Conservation (phyloP, 2,113 vertebrate species). For the Psephotus haematonotus region DNA sequence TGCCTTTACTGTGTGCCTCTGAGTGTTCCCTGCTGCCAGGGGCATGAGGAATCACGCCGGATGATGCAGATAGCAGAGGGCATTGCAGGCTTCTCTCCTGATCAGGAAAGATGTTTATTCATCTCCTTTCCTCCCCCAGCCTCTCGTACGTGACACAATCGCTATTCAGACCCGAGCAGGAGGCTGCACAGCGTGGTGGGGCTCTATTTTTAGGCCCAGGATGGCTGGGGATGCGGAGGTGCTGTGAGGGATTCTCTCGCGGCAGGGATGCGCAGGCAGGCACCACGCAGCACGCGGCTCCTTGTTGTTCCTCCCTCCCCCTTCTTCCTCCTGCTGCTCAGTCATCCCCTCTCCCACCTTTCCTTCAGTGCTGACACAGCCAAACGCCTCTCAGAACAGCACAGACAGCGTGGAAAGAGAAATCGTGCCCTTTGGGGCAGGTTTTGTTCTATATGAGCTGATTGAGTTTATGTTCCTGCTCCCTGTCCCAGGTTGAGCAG, state of each 20-base stretch:
- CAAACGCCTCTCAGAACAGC: background rate
- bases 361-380: background rate
- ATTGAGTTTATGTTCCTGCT: background rate
- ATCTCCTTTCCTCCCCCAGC: background rate
- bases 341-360: background rate
- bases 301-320: background rate
- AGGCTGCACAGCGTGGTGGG: background rate
- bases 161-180: background rate
- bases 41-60: background rate
- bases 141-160: background rate
- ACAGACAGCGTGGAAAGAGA: background rate
- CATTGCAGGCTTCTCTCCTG: background rate
- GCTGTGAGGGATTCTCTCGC: conserved; percentile 23
- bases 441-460: rapidly evolving
- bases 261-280: conserved; percentile 3
- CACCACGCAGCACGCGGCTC: background rate
- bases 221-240: background rate
- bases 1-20: background rate
- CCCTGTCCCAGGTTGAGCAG: background rate
- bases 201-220: conserved; percentile 54
- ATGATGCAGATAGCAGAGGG: background rate
- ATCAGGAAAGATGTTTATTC: background rate
- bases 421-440: background rate
- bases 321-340: background rate
- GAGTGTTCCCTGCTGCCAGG: background rate